Conservation (phyloP, 1,140 invertebrate species). For the Reticulitermes speratus region DNA sequence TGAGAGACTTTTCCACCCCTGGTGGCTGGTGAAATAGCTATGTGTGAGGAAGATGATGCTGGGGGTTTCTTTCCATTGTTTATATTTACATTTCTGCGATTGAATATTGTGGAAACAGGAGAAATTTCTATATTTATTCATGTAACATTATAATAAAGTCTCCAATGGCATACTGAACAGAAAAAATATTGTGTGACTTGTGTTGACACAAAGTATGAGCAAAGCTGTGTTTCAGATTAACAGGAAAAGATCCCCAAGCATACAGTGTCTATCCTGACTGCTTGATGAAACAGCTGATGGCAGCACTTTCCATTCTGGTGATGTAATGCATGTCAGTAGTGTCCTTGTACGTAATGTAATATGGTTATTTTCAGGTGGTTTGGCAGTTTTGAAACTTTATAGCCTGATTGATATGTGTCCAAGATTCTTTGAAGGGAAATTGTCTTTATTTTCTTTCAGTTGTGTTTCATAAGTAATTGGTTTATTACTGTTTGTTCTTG, state of each 20-base stretch:
- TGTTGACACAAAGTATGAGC: neutral
- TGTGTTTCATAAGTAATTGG: neutral
- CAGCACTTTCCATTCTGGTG: neutral
- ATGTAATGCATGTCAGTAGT: slow-evolving; percentile 13
- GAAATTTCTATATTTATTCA: neutral
- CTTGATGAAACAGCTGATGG: slow-evolving; percentile 1
- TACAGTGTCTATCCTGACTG: slow-evolving; percentile 15
- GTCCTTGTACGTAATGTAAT: neutral
- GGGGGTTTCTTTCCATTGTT: neutral
- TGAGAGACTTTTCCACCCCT: too few relatives aligned
- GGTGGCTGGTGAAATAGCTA: neutral
- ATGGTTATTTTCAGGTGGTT: slow-evolving; percentile 1
- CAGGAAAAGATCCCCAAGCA: neutral
- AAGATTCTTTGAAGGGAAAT: neutral
- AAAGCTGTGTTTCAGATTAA: neutral
- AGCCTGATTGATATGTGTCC: neutral
- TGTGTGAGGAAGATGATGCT: neutral
- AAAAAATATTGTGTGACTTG: neutral
- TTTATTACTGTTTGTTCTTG: neutral
- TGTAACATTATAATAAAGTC: neutral
- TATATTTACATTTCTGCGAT: neutral
- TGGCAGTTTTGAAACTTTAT: neutral
- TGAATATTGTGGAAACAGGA: neutral
- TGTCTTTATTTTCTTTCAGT: too few relatives aligned
- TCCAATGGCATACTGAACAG: neutral